Base-by-base conservation (phyloP, 2,113 vertebrate genomes). In the Nycticorax nycticorax region DNA sequence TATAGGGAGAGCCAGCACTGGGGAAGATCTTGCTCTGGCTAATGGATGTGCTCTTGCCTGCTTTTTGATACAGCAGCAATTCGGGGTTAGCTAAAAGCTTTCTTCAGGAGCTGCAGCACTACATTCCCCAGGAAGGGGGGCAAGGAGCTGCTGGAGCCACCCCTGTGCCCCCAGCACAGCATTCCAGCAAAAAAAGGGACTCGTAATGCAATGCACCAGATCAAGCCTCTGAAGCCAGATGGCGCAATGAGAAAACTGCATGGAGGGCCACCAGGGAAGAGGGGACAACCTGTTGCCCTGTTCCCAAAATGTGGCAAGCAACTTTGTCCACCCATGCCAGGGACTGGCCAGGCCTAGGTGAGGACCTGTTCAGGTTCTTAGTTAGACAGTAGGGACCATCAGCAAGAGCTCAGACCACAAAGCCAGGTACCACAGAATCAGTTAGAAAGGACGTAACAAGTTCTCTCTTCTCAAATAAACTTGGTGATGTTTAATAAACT, bases 271-370 rank as follows among this genome's bases (percentile, higher is more conserved):
- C 26, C 8, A 63, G 4, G 18, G 9, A 89, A 91, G 35, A 68
- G 12, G 9, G 18, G 24, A 73, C 30, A 85, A 4, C 18, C 55
- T 37, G 35, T 60, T 1, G 0, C 13, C 12, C 26, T 5, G 2
- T 56, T 89, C 23, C 35, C 30, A 52, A 74, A 87, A 48, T 18
- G 21, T 33, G 33, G 30, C 30, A 56, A 2, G 4, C 12, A 73
- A n/a, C 15, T 76, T 68, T 28, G 32, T 55, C 52, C 18, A 19
- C 17, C 14, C 12, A 24, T 2, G 4, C 14, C 41, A 78, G 27
- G 12, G 26, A 43, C 33, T 68, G 22, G 14, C 23, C 21, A 69
- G 62, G 15, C 10, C 3, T 9, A 64, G 48, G 6, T 76, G 28
- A 69, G 27, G 74, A 76, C 35, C 19, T 24, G 4, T 19, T 26